Evolutionary conservation across 2,113 vertebrate genomes (phyloP), one percentile per base, ranked within the genome.

Genomic region (Mionectes macconnelli): DNA sequence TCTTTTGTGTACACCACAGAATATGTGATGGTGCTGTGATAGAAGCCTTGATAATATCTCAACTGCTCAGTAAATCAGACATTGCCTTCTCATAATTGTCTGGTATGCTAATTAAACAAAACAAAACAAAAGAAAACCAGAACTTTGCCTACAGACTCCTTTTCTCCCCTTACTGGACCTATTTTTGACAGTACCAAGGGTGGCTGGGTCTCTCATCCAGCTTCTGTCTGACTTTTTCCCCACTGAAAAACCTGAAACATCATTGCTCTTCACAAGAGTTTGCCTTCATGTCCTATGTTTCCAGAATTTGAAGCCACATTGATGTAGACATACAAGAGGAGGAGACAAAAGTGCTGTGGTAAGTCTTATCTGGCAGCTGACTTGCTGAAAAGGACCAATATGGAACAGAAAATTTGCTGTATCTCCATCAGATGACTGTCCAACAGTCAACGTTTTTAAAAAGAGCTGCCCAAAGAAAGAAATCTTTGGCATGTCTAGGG

Each of bases 11-110:
- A 80, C 60, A 57, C 84, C 56, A 56, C 2, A 33, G 44, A 56
- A 35, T 50, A 60, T 0, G 0, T 44, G 63, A 64, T 56, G n/a
- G 42, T 62, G 60, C 82, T 67, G 56, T 72, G 86, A 84, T 44
- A 88, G 76, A 90, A 96, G 27, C 77, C 89, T 96, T 95, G 82
- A 93, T 79, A 90, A 92, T 89, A 97, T 93, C 87, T 45, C 83
- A 94, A 40, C 28, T 35, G 17, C 56, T 89, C 5, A 7, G 68
- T 64, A 90, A 91, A 93, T 90, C 45, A 94, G 47, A 92, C 73
- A 55, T 47, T 80, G 55, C 92, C 87, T 92, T 95, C 25, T 12
- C 67, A 53, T 55, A 95, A 95, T 94, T 91, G 47, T 39, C 83
- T 93, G 66, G 13, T 52, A 55, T 59, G 35, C 28, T 80, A 77